Base-by-base conservation (phyloP, 2,113 vertebrate species). In the Ochotona princeps region DNA sequence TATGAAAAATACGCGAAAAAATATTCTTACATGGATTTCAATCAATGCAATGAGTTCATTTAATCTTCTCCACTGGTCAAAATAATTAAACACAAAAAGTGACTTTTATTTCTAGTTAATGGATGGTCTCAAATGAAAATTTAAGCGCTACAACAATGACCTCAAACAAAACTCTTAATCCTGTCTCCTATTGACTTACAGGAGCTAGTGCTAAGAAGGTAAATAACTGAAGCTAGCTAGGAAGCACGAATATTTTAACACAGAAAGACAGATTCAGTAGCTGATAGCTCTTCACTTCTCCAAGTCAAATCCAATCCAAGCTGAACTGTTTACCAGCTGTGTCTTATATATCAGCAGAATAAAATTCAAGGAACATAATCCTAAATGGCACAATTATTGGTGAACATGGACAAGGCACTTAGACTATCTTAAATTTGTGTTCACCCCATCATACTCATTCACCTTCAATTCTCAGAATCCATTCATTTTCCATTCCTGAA, bases 101-200 rank as follows among this genome's bases (percentile, higher is more conserved):
- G 87, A 78, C 1, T 66, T 61, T 80, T 57, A 89, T 15, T 11
- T 2, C 44, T 66, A 82, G 79, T 91, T 73, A 38, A 91, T 61
- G 83, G 73, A 35, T 8, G 70, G 0, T 28, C 49, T 54, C 73
- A 60, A 65, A 35, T 74, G 35, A 61, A 84, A n/a, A 81, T 69
- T 87, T 78, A 89, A 91, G 23, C 23, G 26, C 63, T 35, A 30
- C 4, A 87, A 49, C 60, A 74, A 35, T 47, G 78, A 70, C 57
- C 76, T 95, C 73, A 95, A 76, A 93, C 2, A 69, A 67, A 91
- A 83, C 32, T 80, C 65, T 57, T 63, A 87, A 44, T 63, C 18
- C 38, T 89, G 91, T 93, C 38, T 89, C 13, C 38, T 91, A 30
- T 3, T 38, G 57, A 84, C 12, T 72, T 70, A 76, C 21, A 30